A percentile compares a stretch with the other conserved stretches of the same genome.
phyloP scores from a whole-genome alignment of 2,888 invertebrate genomes.

The Gymnosoma rotundatum region DNA sequence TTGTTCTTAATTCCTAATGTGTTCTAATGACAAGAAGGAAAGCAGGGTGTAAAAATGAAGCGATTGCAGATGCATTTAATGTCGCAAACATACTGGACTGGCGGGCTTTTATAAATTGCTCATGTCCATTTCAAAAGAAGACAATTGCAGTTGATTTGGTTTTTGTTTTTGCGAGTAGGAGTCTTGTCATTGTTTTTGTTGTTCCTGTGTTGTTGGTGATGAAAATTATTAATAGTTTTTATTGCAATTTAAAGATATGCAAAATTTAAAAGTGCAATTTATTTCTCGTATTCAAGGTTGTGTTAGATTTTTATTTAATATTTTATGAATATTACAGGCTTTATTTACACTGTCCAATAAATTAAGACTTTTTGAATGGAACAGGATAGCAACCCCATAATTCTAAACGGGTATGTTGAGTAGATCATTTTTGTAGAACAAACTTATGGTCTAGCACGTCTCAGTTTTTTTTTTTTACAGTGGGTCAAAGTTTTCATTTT shows the following conservation, averaged over 20 bases:
- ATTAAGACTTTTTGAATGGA: no score
- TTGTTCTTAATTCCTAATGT: not conserved
- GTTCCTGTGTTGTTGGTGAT: conserved; percentile 18
- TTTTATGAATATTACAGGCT: not conserved
- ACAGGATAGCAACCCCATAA: no score
- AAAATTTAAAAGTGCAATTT: conserved; percentile 2
- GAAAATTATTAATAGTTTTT: conserved; percentile 17
- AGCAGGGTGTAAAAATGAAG: not conserved
- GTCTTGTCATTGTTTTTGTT: conserved; percentile 9
- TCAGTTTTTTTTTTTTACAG: no score
- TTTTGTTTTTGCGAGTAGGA: conserved; percentile 10
- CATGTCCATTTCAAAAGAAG: conserved; percentile 14
- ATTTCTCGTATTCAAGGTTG: conserved; percentile 1
- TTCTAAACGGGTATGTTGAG: no score
- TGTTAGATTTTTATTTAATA: not conserved
- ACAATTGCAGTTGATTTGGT: conserved; percentile 12
- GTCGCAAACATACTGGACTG: conserved; percentile 37
- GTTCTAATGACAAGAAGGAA: not conserved
- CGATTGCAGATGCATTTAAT: conserved; percentile 39
- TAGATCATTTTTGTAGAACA: no score
- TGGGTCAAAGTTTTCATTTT: no score
- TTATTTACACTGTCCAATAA: no score
- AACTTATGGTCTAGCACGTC: no score
- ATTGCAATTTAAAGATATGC: not conserved
- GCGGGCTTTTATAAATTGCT: conserved; percentile 23